Conservation (phyloP, 2,888 invertebrate genomes). For the Pachydiplax longipennis region DNA sequence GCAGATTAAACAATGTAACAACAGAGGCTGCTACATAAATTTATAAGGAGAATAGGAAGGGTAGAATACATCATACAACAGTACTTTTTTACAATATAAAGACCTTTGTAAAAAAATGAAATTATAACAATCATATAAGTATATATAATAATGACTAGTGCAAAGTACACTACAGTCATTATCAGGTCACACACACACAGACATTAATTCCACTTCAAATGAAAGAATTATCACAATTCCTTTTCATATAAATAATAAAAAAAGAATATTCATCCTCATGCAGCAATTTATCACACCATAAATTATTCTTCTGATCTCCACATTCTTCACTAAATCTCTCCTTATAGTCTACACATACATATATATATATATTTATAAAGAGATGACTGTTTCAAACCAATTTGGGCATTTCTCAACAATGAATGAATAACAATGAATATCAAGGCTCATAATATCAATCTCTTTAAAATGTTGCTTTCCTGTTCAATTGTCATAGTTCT, state of each 20-base stretch:
- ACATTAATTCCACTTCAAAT: constrained; percentile 38
- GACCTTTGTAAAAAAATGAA: constrained; percentile 32
- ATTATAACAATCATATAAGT: constrained; percentile 33
- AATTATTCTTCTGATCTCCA: constrained; percentile 26
- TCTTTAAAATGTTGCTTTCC: background rate
- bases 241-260: constrained; percentile 32
- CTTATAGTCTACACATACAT: background rate
- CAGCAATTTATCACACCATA: constrained; percentile 36
- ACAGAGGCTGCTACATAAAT: background rate
- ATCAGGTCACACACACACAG: constrained; percentile 20
- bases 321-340: background rate
- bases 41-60: background rate
- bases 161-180: constrained; percentile 30
- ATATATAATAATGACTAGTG: constrained; percentile 28
- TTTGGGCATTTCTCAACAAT: constrained; percentile 42
- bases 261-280: constrained; percentile 25
- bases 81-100: constrained; percentile 19
- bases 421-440: constrained; percentile 46
- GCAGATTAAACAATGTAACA: constrained; percentile 25
- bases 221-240: constrained; percentile 46
- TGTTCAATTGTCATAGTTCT: background rate
- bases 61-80: background rate
- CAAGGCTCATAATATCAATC: constrained; percentile 45
- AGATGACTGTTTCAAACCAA: constrained; percentile 29
- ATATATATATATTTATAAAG: background rate